Evolutionary conservation across 2,888 invertebrate species (phyloP), one percentile per base, ranked within the genome.

Genomic region (Coremacera marginata): DNA sequence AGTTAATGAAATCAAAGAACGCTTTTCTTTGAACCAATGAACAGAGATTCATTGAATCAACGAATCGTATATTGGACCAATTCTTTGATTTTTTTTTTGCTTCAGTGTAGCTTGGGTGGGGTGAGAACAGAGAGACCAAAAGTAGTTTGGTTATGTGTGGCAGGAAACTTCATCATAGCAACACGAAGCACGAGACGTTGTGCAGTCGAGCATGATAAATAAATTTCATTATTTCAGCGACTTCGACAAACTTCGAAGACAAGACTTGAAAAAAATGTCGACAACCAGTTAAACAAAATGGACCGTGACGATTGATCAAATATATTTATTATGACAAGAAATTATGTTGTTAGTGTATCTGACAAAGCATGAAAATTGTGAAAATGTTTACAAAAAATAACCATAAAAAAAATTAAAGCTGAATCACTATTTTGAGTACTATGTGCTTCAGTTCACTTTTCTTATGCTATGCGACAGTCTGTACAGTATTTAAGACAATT

Each of bases 291-390:
- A 44, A 44, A 14, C 44, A 44, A 44, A 44, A 44, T 22, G 65
- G 19, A 27, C 37, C 65, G 34, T n/a, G 16, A 31, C 55, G 70
- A 57, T 57, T 55, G 70, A 34, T 55, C 11, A 49, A 51, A 74
- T 52, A 55, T 65, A 19, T 37, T 74, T 34, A 44, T 44, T 44
- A 74, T 65, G 75, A 49, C 60, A 25, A 19, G 70, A 55, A 77
- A 67, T 77, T 72, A 57, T 67, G 81, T 81, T 85, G 82, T 85
- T 84, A 82, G 72, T 78, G 63, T 57, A 79, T 57, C 77, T 84
- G 82, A 57, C 85, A 82, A 85, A 80, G 81, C 86, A 81, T 86
- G 82, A 81, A 84, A 84, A 82, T 81, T 73, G 70, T n/a, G 55
- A 25, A 11, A 67, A 52, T 62, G 57, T 19, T 37, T 14, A 34